Base-by-base conservation (phyloP, 1,140 invertebrate species). In the Pararge aegeria region DNA sequence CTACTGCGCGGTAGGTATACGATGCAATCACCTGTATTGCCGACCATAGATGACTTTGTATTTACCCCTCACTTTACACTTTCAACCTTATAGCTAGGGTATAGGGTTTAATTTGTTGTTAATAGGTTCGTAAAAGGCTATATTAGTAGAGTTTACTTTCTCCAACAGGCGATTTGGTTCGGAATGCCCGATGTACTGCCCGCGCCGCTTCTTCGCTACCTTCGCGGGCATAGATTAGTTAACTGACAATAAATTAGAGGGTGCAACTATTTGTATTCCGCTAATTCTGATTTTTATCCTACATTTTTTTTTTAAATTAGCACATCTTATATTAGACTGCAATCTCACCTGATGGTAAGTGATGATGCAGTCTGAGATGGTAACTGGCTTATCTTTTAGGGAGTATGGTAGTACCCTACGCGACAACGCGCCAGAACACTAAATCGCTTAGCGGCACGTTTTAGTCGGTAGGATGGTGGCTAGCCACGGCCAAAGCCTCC, bases 171-270 rank as follows among this genome's bases (percentile, higher is more conserved):
- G 73, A 78, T 78, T 79, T 78, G 68, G 80, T 73, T 68, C 75
- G 78, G 83, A 84, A 83, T 83, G 84, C 75, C 70, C 80, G 78
- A 79, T 73, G 79, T 82, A 75, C 74, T 76, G 78, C 70, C 78
- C 75, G 68, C 67, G 72, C 67, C 63, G 76, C 82, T 69, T 73
- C 77, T 73, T 75, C 73, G 67, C 56, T 64, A 75, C 64, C 66
- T 55, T 48, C 34, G 63, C 27, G 16, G 60, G 38, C 78, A 80
- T 61, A 80, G 78, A 49, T 21, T 21, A 46, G 13, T 16, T 40
- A 40, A 40, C 38, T 40, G 0, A 16, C 0, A 40, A 21, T 1
- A 46, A 10, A 1, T 20, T 16, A 24, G 24, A 24, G 24, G 2
- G 24, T 24, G 24, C n/a, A n/a, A n/a, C n/a, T n/a, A n/a, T n/a